Conservation (phyloP, 2,888 invertebrate genomes). For the Cheiracanthium punctorium region DNA sequence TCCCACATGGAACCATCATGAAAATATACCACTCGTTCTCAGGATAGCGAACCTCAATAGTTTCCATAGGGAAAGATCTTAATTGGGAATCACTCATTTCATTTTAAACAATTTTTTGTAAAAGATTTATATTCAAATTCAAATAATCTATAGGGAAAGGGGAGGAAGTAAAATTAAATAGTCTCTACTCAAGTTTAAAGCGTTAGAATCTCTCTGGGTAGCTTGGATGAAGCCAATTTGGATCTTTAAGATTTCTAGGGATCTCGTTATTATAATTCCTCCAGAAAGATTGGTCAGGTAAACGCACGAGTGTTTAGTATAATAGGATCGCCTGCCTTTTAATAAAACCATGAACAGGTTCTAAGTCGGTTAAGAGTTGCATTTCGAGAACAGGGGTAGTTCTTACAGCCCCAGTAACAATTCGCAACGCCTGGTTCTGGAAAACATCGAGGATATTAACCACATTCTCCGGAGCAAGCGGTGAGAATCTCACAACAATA, state of each 20-base stretch:
- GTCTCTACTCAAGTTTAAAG: neutral
- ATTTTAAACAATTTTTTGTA: neutral
- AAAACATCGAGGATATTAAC: neutral
- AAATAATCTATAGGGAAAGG: neutral
- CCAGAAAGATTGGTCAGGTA: neutral
- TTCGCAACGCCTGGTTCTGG: neutral
- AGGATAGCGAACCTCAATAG: no score
- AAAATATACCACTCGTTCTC: no score
- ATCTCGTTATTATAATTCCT: neutral
- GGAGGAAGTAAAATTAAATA: slow-evolving; percentile 1
- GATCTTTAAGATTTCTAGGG: neutral
- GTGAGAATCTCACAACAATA: slow-evolving; percentile 1
- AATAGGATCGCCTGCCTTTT: neutral
- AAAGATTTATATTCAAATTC: neutral
- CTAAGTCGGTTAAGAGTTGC: neutral
- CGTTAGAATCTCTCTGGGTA: neutral
- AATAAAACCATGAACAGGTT: neutral
- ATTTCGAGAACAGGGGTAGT: slow-evolving; percentile 4
- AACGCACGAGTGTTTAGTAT: neutral
- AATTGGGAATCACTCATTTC: no score
- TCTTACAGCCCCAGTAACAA: neutral
- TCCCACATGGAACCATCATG: no score
- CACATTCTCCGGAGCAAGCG: neutral
- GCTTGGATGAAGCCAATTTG: neutral
- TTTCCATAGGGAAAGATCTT: no score